Evolutionary conservation across 2,888 invertebrate species (phyloP).

Genomic region (Didymodactylos carnosus): DNA sequence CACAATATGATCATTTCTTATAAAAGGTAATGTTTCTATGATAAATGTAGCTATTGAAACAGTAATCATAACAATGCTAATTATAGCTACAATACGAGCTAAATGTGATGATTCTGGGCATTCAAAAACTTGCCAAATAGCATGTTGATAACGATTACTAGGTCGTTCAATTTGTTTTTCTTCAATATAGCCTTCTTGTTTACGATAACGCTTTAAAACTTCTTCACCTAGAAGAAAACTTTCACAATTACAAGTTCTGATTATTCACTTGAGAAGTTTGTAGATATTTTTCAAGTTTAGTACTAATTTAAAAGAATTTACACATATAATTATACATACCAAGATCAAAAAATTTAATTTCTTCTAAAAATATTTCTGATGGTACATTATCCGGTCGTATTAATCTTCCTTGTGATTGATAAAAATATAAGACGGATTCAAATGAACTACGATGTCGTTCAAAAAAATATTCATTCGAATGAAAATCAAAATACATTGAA

Average conservation of each 20-base stretch:
- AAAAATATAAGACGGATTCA: constrained; percentile 30
- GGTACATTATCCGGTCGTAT: constrained; percentile 36
- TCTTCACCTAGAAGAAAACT: constrained; percentile 21
- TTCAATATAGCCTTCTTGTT: constrained; percentile 30
- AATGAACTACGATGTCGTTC: constrained; percentile 30
- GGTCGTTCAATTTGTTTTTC: constrained; percentile 19
- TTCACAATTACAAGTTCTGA: too few species aligned
- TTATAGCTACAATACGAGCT: constrained; percentile 32
- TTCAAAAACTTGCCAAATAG: constrained; percentile 35
- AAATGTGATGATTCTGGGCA: constrained; percentile 33
- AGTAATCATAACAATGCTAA: constrained; percentile 35
- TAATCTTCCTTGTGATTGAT: constrained; percentile 33
- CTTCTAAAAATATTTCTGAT: constrained; percentile 35
- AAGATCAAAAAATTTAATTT: constrained; percentile 36
- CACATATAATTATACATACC: constrained; percentile 26
- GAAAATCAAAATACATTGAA: constrained; percentile 24
- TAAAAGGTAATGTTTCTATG: constrained; percentile 35
- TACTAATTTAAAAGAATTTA: too few species aligned
- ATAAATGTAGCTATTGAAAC: constrained; percentile 37
- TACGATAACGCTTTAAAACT: constrained; percentile 9
- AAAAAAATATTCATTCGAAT: constrained; percentile 27
- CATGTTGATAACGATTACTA: constrained; percentile 20
- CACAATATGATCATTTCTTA: constrained; percentile 16
- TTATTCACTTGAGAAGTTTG: too few species aligned
- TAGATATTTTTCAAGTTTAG: too few species aligned